These are phyloP conservation scores for Eupeodes luniger DNA, from an alignment of 2,888 invertebrate species.

Conservation along the genomic window DNA sequence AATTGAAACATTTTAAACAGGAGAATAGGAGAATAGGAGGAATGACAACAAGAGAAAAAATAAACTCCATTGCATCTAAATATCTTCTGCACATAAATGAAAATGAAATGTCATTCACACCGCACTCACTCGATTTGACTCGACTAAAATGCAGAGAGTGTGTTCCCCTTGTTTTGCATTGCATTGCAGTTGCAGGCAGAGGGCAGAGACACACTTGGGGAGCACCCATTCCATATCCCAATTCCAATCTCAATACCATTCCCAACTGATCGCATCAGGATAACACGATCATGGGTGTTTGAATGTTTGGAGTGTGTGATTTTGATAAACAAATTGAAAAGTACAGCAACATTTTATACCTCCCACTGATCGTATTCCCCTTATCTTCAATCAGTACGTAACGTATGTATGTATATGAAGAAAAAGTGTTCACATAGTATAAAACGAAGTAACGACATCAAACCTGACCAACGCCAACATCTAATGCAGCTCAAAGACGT, in stretches of 20 bases:
- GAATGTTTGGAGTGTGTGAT: constrained; percentile 1
- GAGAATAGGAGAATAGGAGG: constrained; percentile 62
- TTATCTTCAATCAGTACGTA: constrained; percentile 7
- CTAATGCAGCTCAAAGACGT: constrained; percentile 14
- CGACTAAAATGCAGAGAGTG: constrained; percentile 29
- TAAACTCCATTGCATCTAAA: constrained; percentile 44
- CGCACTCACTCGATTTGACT: constrained; percentile 16
- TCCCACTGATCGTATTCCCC: constrained; percentile 17
- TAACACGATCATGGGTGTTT: constrained; percentile 4
- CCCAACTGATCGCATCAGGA: constrained; percentile 69
- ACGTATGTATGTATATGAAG: neutral
- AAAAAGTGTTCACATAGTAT: neutral
- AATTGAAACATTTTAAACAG: constrained; percentile 60
- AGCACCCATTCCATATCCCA: constrained; percentile 14
- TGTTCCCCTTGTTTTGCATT: constrained; percentile 56
- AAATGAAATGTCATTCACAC: constrained; percentile 76
- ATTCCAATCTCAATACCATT: constrained; percentile 47
- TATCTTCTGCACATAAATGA: constrained; percentile 46
- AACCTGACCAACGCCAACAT: constrained; percentile 73
- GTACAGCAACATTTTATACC: constrained; percentile 15
- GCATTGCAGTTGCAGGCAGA: neutral
- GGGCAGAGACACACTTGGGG: constrained; percentile 35
- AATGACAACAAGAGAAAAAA: constrained; percentile 34
- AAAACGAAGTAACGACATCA: constrained; percentile 20
- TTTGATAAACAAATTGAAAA: constrained; percentile 33